These are phyloP conservation scores for Pteronotus mesoamericanus DNA, from an alignment of 2,797 vertebrate genomes.

Conservation along the genomic window DNA sequence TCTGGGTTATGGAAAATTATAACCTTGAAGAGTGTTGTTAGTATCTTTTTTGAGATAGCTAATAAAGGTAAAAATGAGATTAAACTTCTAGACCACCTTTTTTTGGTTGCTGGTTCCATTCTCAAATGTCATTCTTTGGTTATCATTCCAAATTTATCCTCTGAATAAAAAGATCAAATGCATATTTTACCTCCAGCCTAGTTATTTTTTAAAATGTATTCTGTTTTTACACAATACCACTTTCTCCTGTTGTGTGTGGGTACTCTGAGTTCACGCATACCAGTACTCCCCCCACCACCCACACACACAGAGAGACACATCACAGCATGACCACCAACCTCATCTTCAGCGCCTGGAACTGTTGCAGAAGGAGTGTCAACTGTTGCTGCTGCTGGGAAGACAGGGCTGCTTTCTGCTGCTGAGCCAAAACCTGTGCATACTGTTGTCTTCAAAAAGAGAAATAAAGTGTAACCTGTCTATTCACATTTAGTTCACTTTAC, in stretches of 20 bases:
- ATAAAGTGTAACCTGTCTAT: conserved; percentile 41
- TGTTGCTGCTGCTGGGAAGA: conserved; percentile 97
- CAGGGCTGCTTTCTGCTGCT: conserved; percentile 96
- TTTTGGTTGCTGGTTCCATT: background rate
- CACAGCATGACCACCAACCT: conserved; percentile 83
- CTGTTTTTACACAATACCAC: background rate
- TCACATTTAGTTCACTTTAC: conserved; percentile 10
- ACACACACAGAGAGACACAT: background rate
- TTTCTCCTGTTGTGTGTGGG: background rate
- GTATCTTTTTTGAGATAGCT: background rate
- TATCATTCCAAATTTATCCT: background rate
- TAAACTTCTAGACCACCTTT: background rate
- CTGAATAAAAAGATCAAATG: background rate
- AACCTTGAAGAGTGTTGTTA: background rate
- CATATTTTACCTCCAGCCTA: background rate
- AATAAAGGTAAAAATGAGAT: conserved; percentile 22
- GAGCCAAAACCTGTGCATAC: conserved; percentile 91
- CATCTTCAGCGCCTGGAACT: conserved; percentile 91
- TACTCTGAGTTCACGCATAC: background rate
- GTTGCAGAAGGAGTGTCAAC: conserved; percentile 79
- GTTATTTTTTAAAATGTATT: background rate
- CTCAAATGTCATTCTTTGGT: background rate
- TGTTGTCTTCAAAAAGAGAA: conserved; percentile 89
- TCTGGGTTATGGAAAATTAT: background rate
- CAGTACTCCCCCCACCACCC: background rate